phyloP scores from a whole-genome alignment of 2,113 vertebrate genomes.

The Cairina moschata region DNA sequence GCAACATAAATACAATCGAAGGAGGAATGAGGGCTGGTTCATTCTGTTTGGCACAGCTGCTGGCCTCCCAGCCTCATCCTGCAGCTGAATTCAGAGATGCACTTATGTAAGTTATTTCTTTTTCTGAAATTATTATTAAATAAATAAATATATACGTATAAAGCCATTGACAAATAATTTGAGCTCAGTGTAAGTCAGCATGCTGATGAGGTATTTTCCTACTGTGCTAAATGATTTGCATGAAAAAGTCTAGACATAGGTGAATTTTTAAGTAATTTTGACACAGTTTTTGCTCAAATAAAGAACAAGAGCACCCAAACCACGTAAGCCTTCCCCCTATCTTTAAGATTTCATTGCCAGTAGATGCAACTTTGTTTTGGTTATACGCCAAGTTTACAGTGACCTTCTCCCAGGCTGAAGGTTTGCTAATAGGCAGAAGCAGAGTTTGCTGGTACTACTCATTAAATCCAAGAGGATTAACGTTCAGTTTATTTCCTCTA shows the following conservation, averaged over 20 bases:
- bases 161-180: not conserved
- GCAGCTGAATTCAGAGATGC: not conserved
- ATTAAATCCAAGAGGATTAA: slow-evolving; percentile 63
- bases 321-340: not conserved
- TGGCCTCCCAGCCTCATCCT: not conserved
- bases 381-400: not conserved
- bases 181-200: rapidly evolving
- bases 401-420: not conserved
- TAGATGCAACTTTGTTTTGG: not conserved
- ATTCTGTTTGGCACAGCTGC: not conserved
- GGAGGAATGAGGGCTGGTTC: not conserved
- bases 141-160: not conserved
- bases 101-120: not conserved
- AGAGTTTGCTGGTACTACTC: not conserved
- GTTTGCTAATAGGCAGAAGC: not conserved
- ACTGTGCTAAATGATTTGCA: not conserved
- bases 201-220: not conserved
- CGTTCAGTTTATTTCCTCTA: slow-evolving; percentile 62
- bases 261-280: not conserved
- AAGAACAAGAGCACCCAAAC: not conserved
- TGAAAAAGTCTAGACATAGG: not conserved
- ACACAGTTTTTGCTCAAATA: not conserved
- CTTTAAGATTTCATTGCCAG: not conserved
- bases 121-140: not conserved
- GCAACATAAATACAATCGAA: not conserved